A percentile compares a stretch with the other conserved stretches of the same genome.
These are phyloP conservation scores for Asarcornis scutulata DNA, from an alignment of 2,113 vertebrate species.

Conservation along the genomic window DNA sequence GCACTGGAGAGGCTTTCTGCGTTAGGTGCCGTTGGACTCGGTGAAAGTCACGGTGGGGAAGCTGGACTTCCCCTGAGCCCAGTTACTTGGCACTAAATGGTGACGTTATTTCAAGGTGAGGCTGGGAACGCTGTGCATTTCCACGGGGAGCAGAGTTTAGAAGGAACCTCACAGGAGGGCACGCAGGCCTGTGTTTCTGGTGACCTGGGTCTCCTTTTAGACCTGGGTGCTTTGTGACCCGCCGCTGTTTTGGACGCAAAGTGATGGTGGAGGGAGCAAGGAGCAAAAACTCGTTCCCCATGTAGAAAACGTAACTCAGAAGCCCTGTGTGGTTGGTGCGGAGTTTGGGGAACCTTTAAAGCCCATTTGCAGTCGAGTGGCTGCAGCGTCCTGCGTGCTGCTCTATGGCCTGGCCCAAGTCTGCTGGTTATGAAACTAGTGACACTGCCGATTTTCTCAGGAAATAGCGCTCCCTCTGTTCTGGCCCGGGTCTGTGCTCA, in stretches of 20 bases:
- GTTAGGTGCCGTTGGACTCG: not conserved
- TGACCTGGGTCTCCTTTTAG: not conserved
- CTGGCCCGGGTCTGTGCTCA: not conserved
- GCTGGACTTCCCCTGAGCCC: not conserved
- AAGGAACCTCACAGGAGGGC: rapidly evolving
- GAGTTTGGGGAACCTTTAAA: not conserved
- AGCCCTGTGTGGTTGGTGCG: not conserved
- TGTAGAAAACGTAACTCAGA: not conserved
- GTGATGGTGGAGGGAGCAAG: not conserved
- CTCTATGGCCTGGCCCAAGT: not conserved
- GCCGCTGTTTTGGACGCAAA: not conserved
- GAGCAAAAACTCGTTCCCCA: not conserved
- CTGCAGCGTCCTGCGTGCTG: not conserved
- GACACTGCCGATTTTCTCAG: conserved; percentile 3
- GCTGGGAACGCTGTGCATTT: not conserved
- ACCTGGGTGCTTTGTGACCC: not conserved
- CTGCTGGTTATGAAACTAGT: not conserved
- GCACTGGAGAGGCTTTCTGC: not conserved
- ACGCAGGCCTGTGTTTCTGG: not conserved
- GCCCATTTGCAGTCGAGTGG: not conserved
- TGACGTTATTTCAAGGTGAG: not conserved
- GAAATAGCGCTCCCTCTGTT: not conserved
- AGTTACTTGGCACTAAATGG: not conserved
- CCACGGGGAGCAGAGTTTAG: not conserved
- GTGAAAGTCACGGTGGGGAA: not conserved